Percentiles rank a stretch among this genome's conserved stretches.
These are phyloP conservation scores for Anhinga rufa DNA, from an alignment of 2,113 vertebrate species.

Conservation along the genomic window DNA sequence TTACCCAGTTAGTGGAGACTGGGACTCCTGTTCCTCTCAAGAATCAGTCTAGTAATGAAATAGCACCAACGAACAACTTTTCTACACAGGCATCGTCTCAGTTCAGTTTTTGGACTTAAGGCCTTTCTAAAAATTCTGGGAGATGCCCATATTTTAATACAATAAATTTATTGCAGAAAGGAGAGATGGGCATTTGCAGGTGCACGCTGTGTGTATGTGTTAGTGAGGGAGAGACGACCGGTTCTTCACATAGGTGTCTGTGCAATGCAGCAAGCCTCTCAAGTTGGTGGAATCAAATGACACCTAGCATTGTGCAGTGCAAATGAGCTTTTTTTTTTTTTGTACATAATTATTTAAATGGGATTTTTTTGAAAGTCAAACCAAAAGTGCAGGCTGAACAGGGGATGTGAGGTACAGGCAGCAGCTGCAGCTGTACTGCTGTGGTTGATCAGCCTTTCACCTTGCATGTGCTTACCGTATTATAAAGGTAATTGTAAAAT, in stretches of 20 bases:
- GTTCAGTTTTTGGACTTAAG: background rate
- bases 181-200: background rate
- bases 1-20: background rate
- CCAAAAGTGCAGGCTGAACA: background rate
- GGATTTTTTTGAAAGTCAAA: background rate
- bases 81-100: background rate
- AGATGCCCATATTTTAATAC: background rate
- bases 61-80: background rate
- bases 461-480: background rate
- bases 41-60: background rate
- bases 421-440: background rate
- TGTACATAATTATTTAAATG: background rate
- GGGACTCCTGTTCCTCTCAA: background rate
- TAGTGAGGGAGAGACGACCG: background rate
- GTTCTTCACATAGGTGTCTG: fast-evolving
- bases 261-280: background rate
- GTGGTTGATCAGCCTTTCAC: background rate
- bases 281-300: background rate
- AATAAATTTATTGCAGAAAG: background rate
- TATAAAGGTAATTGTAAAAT: constrained; percentile 20
- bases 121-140: background rate
- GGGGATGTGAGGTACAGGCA: fast-evolving
- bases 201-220: background rate
- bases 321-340: background rate
- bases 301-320: background rate